phyloP scores from a whole-genome alignment of 2,888 invertebrate species.

The Habrosyne pyritoides region DNA sequence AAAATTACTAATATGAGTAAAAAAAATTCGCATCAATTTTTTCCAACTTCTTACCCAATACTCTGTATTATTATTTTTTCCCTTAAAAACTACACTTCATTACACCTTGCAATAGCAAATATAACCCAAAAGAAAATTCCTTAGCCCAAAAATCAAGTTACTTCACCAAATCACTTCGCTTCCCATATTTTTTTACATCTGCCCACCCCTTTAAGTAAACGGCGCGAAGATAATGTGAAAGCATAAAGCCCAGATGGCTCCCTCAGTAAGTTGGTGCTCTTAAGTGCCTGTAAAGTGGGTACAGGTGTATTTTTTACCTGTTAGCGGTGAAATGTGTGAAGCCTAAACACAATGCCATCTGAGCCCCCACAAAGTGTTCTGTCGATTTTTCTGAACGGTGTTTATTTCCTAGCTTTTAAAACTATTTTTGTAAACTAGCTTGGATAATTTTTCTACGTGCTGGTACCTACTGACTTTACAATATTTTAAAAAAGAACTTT shows the following conservation, averaged over 20 bases:
- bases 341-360: constrained; percentile 11
- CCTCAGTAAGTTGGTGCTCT: neutral
- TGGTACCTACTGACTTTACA: no score
- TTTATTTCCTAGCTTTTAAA: neutral
- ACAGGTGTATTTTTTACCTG: constrained; percentile 12
- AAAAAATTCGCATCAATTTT: no score
- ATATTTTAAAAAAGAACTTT: no score
- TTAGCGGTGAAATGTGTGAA: constrained; percentile 11
- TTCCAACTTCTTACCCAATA: no score
- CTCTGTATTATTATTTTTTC: no score
- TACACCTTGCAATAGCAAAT: neutral
- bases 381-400: constrained; percentile 1
- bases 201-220: neutral
- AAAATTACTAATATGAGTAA: no score
- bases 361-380: constrained; percentile 7
- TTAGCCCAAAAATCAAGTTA: neutral
- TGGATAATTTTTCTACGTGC: no score
- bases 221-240: neutral
- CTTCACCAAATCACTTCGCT: neutral
- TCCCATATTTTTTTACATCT: neutral
- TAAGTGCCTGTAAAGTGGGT: constrained; percentile 12
- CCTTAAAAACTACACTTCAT: no score
- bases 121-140: neutral
- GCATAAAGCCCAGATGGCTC: neutral
- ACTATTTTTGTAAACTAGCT: no score